Evolutionary conservation across 2,797 vertebrate species (phyloP), one percentile per base, ranked within the genome.

Genomic region (Vespertilio murinus): DNA sequence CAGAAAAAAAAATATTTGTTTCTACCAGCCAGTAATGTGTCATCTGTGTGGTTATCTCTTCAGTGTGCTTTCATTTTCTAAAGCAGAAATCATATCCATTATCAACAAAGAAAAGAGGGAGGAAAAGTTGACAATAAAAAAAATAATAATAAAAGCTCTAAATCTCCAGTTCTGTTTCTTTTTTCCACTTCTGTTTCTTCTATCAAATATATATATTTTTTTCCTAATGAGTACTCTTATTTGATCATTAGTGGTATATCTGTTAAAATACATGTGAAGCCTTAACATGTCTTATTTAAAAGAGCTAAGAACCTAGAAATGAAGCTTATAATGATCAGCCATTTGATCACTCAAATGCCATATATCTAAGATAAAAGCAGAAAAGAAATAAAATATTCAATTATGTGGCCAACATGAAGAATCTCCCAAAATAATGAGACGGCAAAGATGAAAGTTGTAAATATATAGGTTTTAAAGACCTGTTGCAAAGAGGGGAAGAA

Each of bases 261-360:
- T 84, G 14, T 45, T 73, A 59, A 91, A 93, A 84, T 8, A 69
- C 1, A 54, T 33, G 0, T 9, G 16, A 86, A 56, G 5, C 11
- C 12, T 52, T 82, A 70, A 86, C 3, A 0, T 73, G 3, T 38
- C 22, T 75, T 30, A n/a, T 23, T 79, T 77, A 4, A 67, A 54
- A 89, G 12, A 65, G 16, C 17, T 70, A 47, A 88, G 59, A 33
- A 52, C 8, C 25, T 70, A 87, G 42, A 96, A 96, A 71, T 65
- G 8, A 75, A 64, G 18, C 23, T 73, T 59, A 56, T n/a, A 9
- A 13, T 59, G 8, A 87, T n/a, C 6, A 49, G 92, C 47, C 65
- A 23, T 42, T 30, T 84, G 40, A 82, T 90, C 82, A 91, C 71
- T 78, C 14, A 95, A 93, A 93, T 64, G 20, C 7, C 28, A 33